phyloP scores from a whole-genome alignment of 2,888 invertebrate species.

The Metallyticus violacea region DNA sequence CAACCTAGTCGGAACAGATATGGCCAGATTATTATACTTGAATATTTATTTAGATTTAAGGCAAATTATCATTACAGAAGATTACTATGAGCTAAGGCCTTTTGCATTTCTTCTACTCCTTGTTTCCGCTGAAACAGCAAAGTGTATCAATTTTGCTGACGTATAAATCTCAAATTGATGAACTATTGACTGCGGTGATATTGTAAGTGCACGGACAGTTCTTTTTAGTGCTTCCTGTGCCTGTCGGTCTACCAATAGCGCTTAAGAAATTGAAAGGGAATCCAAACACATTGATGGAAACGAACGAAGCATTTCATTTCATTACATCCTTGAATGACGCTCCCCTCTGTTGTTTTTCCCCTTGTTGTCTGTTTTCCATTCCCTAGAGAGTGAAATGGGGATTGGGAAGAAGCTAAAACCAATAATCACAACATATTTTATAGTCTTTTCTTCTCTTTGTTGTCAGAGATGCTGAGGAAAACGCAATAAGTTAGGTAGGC shows the following conservation, averaged over 20 bases:
- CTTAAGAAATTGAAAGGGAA: slow-evolving; percentile 10
- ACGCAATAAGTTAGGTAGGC: too few species aligned
- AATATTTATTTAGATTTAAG: too few species aligned
- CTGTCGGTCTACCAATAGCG: background rate
- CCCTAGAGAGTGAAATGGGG: background rate
- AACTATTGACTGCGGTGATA: background rate
- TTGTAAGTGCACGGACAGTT: background rate
- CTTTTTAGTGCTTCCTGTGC: background rate
- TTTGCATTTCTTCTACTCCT: too few species aligned
- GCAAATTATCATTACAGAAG: too few species aligned
- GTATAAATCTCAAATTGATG: too few species aligned
- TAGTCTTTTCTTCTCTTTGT: background rate
- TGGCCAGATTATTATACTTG: too few species aligned
- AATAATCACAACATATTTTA: background rate
- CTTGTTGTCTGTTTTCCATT: background rate
- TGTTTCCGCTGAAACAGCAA: too few species aligned
- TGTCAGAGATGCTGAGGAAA: too few species aligned
- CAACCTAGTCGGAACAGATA: too few species aligned
- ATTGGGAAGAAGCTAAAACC: background rate
- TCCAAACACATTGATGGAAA: slow-evolving; percentile 19
- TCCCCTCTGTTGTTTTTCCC: background rate
- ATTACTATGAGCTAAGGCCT: too few species aligned
- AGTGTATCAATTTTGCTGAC: too few species aligned
- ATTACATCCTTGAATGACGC: slow-evolving; percentile 4
- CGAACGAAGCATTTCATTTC: slow-evolving; percentile 14